phyloP scores from a whole-genome alignment of 2,888 invertebrate genomes.

The Temnothorax ravouxi region DNA sequence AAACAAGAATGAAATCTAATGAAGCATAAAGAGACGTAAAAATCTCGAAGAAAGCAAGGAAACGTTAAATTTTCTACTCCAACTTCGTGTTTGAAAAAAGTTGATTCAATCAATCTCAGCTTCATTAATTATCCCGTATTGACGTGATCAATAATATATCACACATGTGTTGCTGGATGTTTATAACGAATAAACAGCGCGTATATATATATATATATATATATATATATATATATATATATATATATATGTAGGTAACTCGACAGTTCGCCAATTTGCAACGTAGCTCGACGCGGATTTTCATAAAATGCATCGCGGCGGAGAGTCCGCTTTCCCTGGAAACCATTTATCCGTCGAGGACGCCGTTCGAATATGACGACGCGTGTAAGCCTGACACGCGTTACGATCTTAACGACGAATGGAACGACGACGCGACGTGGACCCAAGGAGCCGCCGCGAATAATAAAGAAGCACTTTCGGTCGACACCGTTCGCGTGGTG shows the following conservation, averaged over 20 bases:
- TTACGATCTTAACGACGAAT: slow-evolving; percentile 38
- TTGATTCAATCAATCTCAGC: background rate
- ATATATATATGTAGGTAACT: background rate
- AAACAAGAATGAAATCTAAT: background rate
- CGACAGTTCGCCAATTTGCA: background rate
- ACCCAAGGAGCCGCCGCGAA: slow-evolving; percentile 26
- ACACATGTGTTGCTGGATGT: background rate
- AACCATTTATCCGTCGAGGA: background rate
- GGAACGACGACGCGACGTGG: slow-evolving; percentile 7
- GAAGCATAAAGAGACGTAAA: background rate
- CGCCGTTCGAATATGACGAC: slow-evolving; percentile 6
- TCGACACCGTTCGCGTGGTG: slow-evolving; percentile 26
- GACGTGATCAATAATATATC: slow-evolving; percentile 14
- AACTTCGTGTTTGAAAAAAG: background rate
- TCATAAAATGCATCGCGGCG: slow-evolving; percentile 6
- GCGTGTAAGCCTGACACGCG: background rate
- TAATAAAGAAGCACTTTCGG: slow-evolving; percentile 36
- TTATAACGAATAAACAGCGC: background rate
- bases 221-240: background rate
- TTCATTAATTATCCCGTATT: slow-evolving; percentile 9
- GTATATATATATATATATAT: background rate
- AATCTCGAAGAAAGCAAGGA: background rate
- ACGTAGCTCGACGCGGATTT: background rate
- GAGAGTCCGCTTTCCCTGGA: background rate
- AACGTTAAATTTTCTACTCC: background rate